Percentiles rank a stretch among this genome's conserved stretches.
Evolutionary conservation across 1,140 invertebrate species (phyloP).

Genomic region (Halesus radiatus): DNA sequence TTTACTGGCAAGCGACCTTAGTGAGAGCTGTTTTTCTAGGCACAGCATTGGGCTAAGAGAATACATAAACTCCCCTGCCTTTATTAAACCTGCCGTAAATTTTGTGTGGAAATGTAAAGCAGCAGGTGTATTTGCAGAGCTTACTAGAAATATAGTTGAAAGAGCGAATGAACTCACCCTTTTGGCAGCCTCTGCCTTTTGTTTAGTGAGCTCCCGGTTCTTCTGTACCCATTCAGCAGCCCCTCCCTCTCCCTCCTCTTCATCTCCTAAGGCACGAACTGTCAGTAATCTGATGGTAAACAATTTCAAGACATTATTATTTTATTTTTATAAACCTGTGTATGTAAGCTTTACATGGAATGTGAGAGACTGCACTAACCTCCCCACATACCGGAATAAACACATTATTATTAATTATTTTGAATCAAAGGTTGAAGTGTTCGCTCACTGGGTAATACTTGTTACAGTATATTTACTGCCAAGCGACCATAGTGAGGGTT

Average conservation of each 20-base stretch:
- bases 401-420: too few species aligned
- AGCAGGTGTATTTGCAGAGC: too few species aligned
- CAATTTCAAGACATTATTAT: background rate
- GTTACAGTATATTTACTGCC: background rate
- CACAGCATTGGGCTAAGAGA: background rate
- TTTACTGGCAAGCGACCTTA: constrained; percentile 11
- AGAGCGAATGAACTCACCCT: constrained; percentile 72
- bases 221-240: constrained; percentile 86
- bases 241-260: constrained; percentile 78
- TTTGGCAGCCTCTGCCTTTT: constrained; percentile 89
- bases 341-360: too few species aligned
- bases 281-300: constrained; percentile 60
- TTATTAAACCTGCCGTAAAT: background rate
- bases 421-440: background rate
- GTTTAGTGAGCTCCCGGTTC: constrained; percentile 81
- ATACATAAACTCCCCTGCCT: too few species aligned
- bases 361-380: too few species aligned
- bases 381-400: too few species aligned
- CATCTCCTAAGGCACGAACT: constrained; percentile 74
- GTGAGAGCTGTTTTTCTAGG: background rate
- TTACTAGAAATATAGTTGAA: too few species aligned
- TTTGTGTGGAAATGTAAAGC: too few species aligned
- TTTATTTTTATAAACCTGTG: too few species aligned
- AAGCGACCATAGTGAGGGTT: constrained; percentile 7
- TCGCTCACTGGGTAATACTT: constrained; percentile 33